phyloP scores from a whole-genome alignment of 2,888 invertebrate species.

The Himalopsyche kuldschensis region DNA sequence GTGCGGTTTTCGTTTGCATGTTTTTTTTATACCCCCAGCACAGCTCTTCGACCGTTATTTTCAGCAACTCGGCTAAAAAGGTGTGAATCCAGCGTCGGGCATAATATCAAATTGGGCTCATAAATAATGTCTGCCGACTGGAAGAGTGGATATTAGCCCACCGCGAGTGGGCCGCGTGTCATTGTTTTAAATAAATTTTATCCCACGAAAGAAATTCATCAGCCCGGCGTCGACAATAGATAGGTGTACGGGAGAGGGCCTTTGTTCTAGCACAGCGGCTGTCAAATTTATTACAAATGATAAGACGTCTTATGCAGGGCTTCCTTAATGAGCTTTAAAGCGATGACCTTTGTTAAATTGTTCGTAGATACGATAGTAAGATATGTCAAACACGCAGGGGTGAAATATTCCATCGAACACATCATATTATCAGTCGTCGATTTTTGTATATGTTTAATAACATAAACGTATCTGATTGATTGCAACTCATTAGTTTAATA shows the following conservation, averaged over 20 bases:
- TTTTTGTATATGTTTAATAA: too few relatives aligned
- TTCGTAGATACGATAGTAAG: conserved; percentile 10
- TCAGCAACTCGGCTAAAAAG: not conserved
- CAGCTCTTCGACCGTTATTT: not conserved
- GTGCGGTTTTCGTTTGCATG: not conserved
- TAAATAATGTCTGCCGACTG: not conserved
- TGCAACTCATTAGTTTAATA: too few relatives aligned
- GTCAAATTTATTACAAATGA: conserved; percentile 33
- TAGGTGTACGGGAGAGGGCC: not conserved
- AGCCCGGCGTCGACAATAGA: conserved; percentile 17
- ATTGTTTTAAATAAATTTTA: conserved; percentile 16
- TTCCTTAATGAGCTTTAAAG: conserved; percentile 28
- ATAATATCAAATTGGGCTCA: not conserved
- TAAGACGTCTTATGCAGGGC: conserved; percentile 26
- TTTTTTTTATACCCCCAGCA: not conserved
- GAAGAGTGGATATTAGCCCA: conserved; percentile 5
- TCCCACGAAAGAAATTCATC: conserved; percentile 25
- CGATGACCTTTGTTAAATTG: conserved; percentile 24
- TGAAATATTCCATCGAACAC: not conserved
- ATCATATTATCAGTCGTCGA: too few relatives aligned
- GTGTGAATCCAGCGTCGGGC: not conserved
- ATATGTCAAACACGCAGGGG: not conserved
- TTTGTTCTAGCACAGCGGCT: not conserved
- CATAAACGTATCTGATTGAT: too few relatives aligned
- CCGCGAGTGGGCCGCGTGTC: not conserved